These are phyloP conservation scores for Chrysochloris asiatica DNA, from an alignment of 2,113 vertebrate species.

Conservation along the genomic window DNA sequence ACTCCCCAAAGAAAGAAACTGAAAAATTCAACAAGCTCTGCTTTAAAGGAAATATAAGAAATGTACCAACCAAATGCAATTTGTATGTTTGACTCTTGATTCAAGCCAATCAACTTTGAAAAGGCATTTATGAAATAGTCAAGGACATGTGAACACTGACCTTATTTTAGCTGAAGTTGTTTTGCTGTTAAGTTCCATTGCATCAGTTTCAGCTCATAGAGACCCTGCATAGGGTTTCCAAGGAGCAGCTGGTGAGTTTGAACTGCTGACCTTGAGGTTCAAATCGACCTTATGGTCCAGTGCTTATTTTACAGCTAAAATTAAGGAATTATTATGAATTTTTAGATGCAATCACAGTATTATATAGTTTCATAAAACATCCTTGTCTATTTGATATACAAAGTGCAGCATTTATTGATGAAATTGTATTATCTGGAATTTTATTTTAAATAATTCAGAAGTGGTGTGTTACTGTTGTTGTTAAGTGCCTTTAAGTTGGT, in stretches of 20 bases:
- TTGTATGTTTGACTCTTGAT: neutral
- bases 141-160: neutral
- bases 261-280: too few species aligned
- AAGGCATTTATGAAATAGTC: neutral
- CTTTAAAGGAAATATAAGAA: constrained; percentile 18
- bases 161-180: constrained; percentile 43
- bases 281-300: too few species aligned
- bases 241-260: too few species aligned
- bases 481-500: too few species aligned
- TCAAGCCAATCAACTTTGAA: neutral
- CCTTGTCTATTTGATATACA: neutral
- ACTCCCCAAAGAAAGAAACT: neutral
- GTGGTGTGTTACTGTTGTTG: too few species aligned
- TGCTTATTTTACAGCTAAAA: too few species aligned
- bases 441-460: constrained; percentile 47
- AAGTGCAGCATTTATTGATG: constrained; percentile 3
- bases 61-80: neutral
- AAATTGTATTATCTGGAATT: constrained; percentile 36
- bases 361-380: neutral
- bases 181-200: too few species aligned
- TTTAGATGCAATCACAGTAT: neutral
- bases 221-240: too few species aligned
- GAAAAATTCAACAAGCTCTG: neutral
- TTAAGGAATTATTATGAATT: neutral
- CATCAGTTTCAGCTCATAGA: too few species aligned